These are phyloP conservation scores for Plotosus lineatus DNA, from an alignment of 2,113 vertebrate species.

Conservation along the genomic window DNA sequence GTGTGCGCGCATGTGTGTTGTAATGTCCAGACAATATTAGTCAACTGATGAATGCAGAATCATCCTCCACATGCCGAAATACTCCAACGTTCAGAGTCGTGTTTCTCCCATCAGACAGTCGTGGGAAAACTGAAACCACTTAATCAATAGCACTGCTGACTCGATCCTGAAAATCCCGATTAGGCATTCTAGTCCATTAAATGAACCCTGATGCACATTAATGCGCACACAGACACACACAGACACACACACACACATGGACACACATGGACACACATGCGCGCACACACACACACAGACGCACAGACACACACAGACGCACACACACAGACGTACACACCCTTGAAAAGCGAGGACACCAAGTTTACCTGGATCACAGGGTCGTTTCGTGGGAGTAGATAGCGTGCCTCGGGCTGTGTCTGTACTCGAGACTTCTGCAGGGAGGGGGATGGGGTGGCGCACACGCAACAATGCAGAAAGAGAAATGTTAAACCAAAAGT, in stretches of 20 bases:
- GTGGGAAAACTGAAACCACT: neutral
- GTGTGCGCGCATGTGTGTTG: too few species aligned
- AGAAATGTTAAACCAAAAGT: neutral
- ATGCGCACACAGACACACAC: neutral
- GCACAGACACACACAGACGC: slow-evolving; percentile 6
- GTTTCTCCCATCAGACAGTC: neutral
- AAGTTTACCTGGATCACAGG: slow-evolving; percentile 80
- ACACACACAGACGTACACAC: slow-evolving; percentile 8
- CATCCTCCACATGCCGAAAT: neutral
- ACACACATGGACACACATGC: neutral
- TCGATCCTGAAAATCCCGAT: neutral
- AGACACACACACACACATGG: neutral
- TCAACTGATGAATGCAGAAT: neutral
- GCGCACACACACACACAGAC: neutral
- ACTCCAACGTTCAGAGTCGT: neutral
- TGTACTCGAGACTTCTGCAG: slow-evolving; percentile 85
- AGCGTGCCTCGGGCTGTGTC: slow-evolving; percentile 83
- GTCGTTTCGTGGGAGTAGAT: slow-evolving; percentile 85
- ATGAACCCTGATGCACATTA: neutral
- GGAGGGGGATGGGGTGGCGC: slow-evolving; percentile 22
- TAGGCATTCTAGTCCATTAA: neutral
- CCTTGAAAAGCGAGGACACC: neutral
- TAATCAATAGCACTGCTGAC: neutral
- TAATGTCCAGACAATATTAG: neutral
- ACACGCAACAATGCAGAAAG: neutral